A percentile compares a stretch with the other conserved stretches of the same genome.
phyloP scores from a whole-genome alignment of 2,113 vertebrate genomes.

The Gobiocypris rarus region DNA sequence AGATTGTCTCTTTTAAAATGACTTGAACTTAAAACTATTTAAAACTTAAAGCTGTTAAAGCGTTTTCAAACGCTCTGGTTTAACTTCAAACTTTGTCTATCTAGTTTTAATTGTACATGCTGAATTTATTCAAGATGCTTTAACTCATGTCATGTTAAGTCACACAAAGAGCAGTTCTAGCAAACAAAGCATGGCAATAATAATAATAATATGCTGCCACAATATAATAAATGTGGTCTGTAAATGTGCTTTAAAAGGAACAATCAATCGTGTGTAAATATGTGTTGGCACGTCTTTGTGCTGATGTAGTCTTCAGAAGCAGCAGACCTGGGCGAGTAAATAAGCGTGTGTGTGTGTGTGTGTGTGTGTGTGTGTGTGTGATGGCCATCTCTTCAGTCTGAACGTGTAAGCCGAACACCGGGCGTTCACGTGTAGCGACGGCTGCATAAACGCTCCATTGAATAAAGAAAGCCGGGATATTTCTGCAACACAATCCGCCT shows the following conservation, averaged over 20 bases:
- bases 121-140: too few species aligned
- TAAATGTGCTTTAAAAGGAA: not conserved
- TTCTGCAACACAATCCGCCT: slow-evolving; percentile 51
- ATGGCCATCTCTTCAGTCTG: not conserved
- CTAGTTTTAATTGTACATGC: too few species aligned
- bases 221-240: not conserved
- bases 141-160: too few species aligned
- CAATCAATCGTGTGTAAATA: not conserved
- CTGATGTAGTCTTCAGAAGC: not conserved
- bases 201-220: not conserved
- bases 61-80: too few species aligned
- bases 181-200: too few species aligned
- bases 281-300: not conserved
- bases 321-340: not conserved
- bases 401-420: not conserved
- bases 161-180: too few species aligned
- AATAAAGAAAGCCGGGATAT: slow-evolving; percentile 47
- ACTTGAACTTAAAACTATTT: too few species aligned
- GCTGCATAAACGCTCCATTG: not conserved
- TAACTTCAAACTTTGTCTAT: too few species aligned
- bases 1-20: too few species aligned
- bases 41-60: too few species aligned
- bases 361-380: too few species aligned
- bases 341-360: not conserved
- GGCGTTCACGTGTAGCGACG: not conserved